These are phyloP conservation scores for Maniola hyperantus DNA, from an alignment of 2,888 invertebrate genomes.

Conservation along the genomic window DNA sequence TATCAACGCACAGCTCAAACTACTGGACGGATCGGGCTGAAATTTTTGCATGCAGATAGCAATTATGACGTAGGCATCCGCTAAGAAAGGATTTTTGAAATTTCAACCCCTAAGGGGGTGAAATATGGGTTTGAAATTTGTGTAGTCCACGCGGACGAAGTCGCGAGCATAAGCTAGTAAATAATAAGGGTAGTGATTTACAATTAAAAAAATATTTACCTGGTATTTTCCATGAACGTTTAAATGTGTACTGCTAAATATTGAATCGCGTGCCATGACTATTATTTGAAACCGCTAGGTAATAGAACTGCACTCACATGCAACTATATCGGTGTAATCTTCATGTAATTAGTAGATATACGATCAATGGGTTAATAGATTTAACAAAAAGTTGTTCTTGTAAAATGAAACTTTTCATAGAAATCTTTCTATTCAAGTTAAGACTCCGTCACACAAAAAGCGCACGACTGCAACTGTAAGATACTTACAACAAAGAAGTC, in stretches of 20 bases:
- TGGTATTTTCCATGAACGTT: background rate
- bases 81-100: too few species aligned
- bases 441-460: too few species aligned
- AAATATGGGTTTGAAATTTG: too few species aligned
- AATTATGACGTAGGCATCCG: too few species aligned
- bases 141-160: too few species aligned
- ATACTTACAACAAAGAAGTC: too few species aligned
- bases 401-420: background rate
- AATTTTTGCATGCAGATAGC: too few species aligned
- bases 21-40: too few species aligned
- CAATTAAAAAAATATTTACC: background rate
- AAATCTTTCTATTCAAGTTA: background rate
- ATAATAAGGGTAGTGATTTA: background rate
- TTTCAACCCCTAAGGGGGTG: too few species aligned
- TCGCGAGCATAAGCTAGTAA: too few species aligned
- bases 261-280: slow-evolving; percentile 2
- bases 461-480: background rate
- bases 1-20: too few species aligned
- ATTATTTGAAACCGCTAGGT: slow-evolving; percentile 7
- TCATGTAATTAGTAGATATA: background rate
- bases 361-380: background rate
- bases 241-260: background rate
- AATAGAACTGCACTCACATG: slow-evolving; percentile 7
- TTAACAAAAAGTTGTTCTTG: background rate
- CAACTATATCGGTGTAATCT: slow-evolving; percentile 10